Evolutionary conservation across 2,113 vertebrate genomes (phyloP).

Genomic region (Cervus canadensis): DNA sequence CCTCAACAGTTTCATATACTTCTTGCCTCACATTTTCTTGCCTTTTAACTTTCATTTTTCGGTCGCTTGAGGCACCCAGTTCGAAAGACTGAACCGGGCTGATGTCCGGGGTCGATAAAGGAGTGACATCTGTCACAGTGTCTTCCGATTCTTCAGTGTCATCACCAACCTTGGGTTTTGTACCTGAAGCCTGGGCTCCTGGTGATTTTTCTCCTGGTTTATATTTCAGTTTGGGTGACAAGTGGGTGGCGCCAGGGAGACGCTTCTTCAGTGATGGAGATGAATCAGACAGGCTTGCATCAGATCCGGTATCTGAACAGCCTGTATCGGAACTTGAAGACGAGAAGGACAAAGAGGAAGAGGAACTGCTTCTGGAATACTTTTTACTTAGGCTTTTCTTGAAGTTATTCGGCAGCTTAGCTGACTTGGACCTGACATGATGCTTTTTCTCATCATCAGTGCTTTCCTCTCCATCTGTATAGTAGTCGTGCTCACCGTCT

Average conservation of each 20-base stretch:
- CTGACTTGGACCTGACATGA: conserved; percentile 72
- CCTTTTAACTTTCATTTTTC: conserved; percentile 80
- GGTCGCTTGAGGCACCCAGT: conserved; percentile 79
- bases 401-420: conserved; percentile 73
- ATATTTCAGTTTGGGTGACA: conserved; percentile 76
- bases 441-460: conserved; percentile 80
- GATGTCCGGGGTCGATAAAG: conserved; percentile 89
- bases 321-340: conserved; percentile 83
- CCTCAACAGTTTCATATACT: conserved; percentile 73
- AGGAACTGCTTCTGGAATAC: conserved; percentile 70
- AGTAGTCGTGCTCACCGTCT: conserved; percentile 81
- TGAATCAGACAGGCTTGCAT: conserved; percentile 74
- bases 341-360: conserved; percentile 77
- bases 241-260: conserved; percentile 49
- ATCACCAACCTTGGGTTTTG: conserved; percentile 54
- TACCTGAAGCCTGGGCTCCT: conserved; percentile 24
- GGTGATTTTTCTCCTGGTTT: conserved; percentile 58
- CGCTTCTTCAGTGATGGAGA: conserved; percentile 70
- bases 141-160: conserved; percentile 85
- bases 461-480: conserved; percentile 83
- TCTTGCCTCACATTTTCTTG: conserved; percentile 82
- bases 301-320: conserved; percentile 80
- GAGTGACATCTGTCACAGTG: conserved; percentile 91
- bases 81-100: conserved; percentile 88
- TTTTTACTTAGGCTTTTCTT: conserved; percentile 81